Evolutionary conservation across 2,797 vertebrate species (phyloP).

Genomic region (Danio jaintianensis): DNA sequence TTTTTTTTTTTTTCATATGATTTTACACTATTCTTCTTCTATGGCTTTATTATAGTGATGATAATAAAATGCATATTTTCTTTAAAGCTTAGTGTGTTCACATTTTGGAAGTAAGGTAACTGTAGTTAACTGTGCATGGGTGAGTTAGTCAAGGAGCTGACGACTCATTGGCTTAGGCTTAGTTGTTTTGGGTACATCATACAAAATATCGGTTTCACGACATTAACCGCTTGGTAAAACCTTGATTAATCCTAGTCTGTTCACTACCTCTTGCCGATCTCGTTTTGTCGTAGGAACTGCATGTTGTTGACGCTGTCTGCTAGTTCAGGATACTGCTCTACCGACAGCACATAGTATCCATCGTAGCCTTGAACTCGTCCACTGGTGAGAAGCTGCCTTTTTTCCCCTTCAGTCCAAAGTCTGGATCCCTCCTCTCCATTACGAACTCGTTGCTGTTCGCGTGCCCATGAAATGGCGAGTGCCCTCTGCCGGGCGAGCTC

Average conservation of each 20-base stretch:
- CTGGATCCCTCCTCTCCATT: constrained; percentile 95
- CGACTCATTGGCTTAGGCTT: too few species aligned
- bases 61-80: too few species aligned
- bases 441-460: constrained; percentile 92
- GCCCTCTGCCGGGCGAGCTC: constrained; percentile 95
- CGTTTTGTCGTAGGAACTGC: constrained; percentile 98
- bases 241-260: constrained; percentile 37
- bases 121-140: too few species aligned
- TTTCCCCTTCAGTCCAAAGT: constrained; percentile 97
- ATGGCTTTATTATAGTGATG: too few species aligned
- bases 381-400: constrained; percentile 94
- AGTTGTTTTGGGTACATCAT: too few species aligned
- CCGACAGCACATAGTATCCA: constrained; percentile 98
- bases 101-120: too few species aligned
- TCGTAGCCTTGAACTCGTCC: constrained; percentile 96
- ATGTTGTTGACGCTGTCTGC: constrained; percentile 97
- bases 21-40: too few species aligned
- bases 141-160: too few species aligned
- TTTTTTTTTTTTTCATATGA: too few species aligned
- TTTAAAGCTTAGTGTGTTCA: too few species aligned
- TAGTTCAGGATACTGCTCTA: constrained; percentile 98
- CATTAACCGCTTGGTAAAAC: too few species aligned
- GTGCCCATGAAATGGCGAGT: constrained; percentile 90
- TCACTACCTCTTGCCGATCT: constrained; percentile 99
- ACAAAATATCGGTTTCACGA: too few species aligned